A percentile compares a stretch with the other conserved stretches of the same genome.
Conservation (phyloP, 2,888 invertebrate genomes). For the Sphecodes monilicornis region DNA sequence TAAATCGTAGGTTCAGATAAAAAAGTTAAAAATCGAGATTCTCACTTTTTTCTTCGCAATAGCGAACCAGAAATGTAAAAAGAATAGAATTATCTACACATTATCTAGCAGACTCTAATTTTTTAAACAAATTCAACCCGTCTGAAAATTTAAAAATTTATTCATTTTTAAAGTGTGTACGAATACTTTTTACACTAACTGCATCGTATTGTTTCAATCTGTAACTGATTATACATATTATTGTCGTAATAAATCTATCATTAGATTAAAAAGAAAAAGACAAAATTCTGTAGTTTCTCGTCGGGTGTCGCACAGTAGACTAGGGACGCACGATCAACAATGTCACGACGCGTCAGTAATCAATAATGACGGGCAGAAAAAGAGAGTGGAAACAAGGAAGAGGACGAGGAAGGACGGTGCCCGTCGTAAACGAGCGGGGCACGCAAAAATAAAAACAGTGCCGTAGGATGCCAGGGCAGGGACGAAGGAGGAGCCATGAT, state of each 20-base stretch:
- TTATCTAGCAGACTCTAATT: too few species aligned
- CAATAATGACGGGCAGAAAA: neutral
- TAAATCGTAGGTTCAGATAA: too few species aligned
- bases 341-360: conserved; percentile 9
- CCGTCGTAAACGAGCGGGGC: conserved; percentile 8
- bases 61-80: too few species aligned
- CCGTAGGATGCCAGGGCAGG: neutral
- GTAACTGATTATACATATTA: neutral
- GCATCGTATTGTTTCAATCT: too few species aligned
- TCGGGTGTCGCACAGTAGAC: neutral
- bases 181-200: too few species aligned
- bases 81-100: too few species aligned
- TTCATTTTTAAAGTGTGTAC: too few species aligned
- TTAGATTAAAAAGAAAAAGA: neutral
- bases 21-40: too few species aligned
- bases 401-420: neutral
- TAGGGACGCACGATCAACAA: neutral
- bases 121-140: too few species aligned
- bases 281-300: neutral
- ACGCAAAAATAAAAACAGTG: conserved; percentile 17
- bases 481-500: conserved; percentile 39
- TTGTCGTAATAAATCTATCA: neutral
- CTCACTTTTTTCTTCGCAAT: too few species aligned
- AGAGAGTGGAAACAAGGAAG: neutral
- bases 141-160: too few species aligned